Evolutionary conservation across 1,140 invertebrate species (phyloP).

Genomic region (Drosophila gunungcola): DNA sequence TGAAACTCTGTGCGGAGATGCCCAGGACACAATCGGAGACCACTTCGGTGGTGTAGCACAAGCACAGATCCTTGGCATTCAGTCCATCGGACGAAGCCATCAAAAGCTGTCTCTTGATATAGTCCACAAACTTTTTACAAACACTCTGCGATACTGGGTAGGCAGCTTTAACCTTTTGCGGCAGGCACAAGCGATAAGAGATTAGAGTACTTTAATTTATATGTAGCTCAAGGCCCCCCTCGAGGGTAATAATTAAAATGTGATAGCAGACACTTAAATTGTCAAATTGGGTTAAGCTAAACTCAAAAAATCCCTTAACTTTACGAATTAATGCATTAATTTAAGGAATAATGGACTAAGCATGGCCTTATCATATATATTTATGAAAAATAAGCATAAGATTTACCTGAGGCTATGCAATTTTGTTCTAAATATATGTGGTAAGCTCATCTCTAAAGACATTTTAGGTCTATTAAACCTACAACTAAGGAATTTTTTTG

Average conservation of each 20-base stretch:
- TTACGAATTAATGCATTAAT: too few species aligned
- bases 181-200: not conserved
- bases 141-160: slow-evolving; percentile 60
- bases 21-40: slow-evolving; percentile 85
- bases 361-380: too few species aligned
- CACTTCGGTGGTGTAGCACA: slow-evolving; percentile 85
- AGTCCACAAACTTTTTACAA: slow-evolving; percentile 49
- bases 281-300: too few species aligned
- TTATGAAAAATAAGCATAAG: too few species aligned
- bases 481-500: too few species aligned
- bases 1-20: slow-evolving; percentile 80
- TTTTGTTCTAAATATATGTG: too few species aligned
- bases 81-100: slow-evolving; percentile 46
- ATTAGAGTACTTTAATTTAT: not conserved
- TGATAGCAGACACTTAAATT: not conserved
- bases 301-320: too few species aligned
- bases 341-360: too few species aligned
- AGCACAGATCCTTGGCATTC: slow-evolving; percentile 55
- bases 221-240: not conserved
- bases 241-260: not conserved
- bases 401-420: too few species aligned
- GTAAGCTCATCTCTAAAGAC: too few species aligned
- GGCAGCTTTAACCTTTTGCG: slow-evolving; percentile 49
- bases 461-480: too few species aligned
- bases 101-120: slow-evolving; percentile 37